Evolutionary conservation across 2,113 vertebrate genomes (phyloP).

Genomic region (Neopipo cinnamomea): DNA sequence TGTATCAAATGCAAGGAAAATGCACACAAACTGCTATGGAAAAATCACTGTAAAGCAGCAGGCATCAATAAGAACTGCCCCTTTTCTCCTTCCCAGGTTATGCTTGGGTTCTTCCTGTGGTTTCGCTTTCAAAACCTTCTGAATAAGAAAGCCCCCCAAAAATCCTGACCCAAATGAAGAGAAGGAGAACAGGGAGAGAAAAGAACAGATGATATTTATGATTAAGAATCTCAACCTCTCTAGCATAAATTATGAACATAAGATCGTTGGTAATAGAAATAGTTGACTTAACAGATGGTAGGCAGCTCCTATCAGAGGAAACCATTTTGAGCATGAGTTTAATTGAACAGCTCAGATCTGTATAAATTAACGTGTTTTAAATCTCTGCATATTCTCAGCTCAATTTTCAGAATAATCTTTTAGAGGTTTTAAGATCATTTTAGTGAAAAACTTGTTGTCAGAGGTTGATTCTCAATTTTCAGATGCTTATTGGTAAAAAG

Average conservation of each 20-base stretch:
- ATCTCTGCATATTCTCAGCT: constrained; percentile 36
- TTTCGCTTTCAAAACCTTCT: background rate
- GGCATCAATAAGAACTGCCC: background rate
- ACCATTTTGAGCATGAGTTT: constrained; percentile 57
- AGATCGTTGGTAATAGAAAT: constrained; percentile 66
- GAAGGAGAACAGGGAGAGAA: background rate
- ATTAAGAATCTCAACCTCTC: constrained; percentile 49
- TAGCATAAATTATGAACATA: constrained; percentile 45
- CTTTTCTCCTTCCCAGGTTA: background rate
- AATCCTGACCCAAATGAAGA: constrained; percentile 2
- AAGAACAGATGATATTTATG: constrained; percentile 61
- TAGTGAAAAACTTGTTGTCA: constrained; percentile 1
- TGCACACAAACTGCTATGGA: background rate
- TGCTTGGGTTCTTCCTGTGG: background rate
- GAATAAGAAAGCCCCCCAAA: constrained; percentile 30
- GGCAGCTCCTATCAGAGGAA: constrained; percentile 56
- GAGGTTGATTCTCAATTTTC: background rate
- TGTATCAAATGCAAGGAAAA: background rate
- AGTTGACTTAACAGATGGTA: constrained; percentile 75
- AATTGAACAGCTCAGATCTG: constrained; percentile 65
- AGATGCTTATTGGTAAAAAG: background rate
- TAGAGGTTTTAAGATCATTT: background rate
- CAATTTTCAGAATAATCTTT: constrained; percentile 31
- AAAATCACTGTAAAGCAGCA: background rate
- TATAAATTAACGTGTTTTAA: constrained; percentile 76